A percentile compares a stretch with the other conserved stretches of the same genome.
phyloP scores from a whole-genome alignment of 2,113 vertebrate genomes.

The Semicossyphus pulcher region DNA sequence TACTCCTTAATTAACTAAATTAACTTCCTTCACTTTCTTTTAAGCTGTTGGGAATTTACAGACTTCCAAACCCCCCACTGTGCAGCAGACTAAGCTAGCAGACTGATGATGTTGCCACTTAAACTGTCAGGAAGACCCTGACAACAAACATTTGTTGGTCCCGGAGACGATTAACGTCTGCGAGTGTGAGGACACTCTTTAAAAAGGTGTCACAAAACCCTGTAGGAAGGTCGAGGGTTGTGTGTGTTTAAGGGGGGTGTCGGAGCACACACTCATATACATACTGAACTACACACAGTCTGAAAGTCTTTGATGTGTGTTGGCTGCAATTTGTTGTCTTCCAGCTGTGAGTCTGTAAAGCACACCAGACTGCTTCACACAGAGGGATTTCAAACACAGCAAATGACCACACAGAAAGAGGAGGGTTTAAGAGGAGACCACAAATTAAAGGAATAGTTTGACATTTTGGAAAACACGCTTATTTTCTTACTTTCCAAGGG shows the following conservation, averaged over 20 bases:
- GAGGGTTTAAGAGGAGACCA: neutral
- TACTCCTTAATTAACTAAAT: neutral
- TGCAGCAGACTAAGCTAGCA: neutral
- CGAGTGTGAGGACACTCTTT: constrained; percentile 26
- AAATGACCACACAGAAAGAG: constrained; percentile 56
- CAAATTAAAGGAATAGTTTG: constrained; percentile 6
- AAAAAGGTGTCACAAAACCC: constrained; percentile 62
- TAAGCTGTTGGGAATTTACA: constrained; percentile 10
- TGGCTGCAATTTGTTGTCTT: constrained; percentile 68
- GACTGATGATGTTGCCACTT: constrained; percentile 29
- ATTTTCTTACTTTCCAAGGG: neutral
- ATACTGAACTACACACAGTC: constrained; percentile 5
- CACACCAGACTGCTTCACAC: constrained; percentile 33
- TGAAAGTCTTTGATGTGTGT: constrained; percentile 68
- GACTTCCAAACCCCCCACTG: constrained; percentile 1
- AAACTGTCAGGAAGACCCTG: neutral
- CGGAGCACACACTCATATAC: constrained; percentile 1
- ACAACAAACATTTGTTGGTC: constrained; percentile 50
- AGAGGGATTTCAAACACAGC: constrained; percentile 26
- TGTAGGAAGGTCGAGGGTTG: constrained; percentile 26
- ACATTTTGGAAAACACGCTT: neutral
- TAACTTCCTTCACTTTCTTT: neutral
- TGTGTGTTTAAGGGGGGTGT: neutral
- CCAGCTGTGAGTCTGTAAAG: constrained; percentile 67
- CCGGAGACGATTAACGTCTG: constrained; percentile 24